Percentiles rank a stretch among this genome's conserved stretches.
Evolutionary conservation across 2,888 invertebrate genomes (phyloP).

Genomic region (Nomada fucata): DNA sequence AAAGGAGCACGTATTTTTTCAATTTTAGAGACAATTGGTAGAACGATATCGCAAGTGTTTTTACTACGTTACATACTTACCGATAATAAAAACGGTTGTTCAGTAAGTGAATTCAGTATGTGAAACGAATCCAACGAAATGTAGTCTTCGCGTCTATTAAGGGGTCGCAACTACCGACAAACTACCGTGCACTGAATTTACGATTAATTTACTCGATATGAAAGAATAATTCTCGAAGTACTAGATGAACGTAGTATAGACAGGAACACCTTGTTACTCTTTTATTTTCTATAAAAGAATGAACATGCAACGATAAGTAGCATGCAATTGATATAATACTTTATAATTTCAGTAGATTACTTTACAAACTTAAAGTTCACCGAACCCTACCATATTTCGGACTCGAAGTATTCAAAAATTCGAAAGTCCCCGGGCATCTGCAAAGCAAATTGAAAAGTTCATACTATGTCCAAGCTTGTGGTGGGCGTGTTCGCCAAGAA

Average conservation of each 20-base stretch:
- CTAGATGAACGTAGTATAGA: not conserved
- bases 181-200: not conserved
- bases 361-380: no score
- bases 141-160: conserved; percentile 6
- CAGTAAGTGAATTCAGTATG: not conserved
- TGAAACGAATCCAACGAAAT: conserved; percentile 13
- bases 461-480: not conserved
- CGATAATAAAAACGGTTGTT: not conserved
- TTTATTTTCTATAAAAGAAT: conserved; percentile 21
- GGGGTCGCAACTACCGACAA: not conserved
- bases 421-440: no score
- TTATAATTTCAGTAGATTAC: no score
- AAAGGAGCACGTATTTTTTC: no score
- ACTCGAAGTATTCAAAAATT: not conserved
- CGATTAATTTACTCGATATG: conserved; percentile 13
- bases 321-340: no score
- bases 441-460: not conserved
- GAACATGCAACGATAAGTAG: conserved; percentile 3
- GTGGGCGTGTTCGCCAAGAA: not conserved
- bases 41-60: no score
- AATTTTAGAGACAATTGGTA: no score
- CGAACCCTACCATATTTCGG: no score
- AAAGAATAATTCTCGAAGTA: not conserved
- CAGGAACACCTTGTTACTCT: not conserved
- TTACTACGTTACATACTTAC: no score